A percentile compares a stretch with the other conserved stretches of the same genome.
These are phyloP conservation scores for Callipepla squamata DNA, from an alignment of 2,113 vertebrate genomes.

Conservation along the genomic window DNA sequence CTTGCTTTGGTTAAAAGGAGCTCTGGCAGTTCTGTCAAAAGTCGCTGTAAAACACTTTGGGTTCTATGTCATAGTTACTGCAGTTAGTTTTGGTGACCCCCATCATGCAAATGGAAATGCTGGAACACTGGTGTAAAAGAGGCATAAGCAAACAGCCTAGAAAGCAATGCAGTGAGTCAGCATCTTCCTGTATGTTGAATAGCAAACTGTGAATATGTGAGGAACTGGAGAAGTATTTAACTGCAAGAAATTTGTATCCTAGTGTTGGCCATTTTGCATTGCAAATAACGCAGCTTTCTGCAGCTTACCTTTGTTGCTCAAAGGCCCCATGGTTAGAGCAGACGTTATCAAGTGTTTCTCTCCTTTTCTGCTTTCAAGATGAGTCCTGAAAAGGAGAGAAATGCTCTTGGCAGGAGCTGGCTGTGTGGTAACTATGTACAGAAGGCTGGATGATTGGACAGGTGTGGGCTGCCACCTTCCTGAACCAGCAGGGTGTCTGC, in stretches of 20 bases:
- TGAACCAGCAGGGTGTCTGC: background rate
- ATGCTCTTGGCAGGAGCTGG: background rate
- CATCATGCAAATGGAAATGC: background rate
- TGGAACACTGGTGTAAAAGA: background rate
- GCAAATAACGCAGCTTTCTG: background rate
- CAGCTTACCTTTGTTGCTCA: background rate
- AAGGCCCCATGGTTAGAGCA: background rate
- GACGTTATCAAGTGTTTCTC: background rate
- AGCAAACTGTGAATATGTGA: background rate
- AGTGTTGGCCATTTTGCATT: background rate
- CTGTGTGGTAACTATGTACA: background rate
- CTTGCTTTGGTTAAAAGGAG: slow-evolving; percentile 14
- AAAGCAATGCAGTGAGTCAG: background rate
- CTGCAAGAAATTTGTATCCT: background rate
- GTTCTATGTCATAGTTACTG: background rate
- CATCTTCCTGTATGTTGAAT: background rate
- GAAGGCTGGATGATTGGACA: background rate
- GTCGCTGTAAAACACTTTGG: background rate
- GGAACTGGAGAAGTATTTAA: background rate
- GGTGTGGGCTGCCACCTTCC: background rate
- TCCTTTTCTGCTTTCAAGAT: background rate
- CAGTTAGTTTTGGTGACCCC: background rate
- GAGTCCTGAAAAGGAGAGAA: background rate
- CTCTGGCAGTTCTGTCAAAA: background rate
- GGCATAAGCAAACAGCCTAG: background rate